These are phyloP conservation scores for Drosophila multiciliata DNA, from an alignment of 2,888 invertebrate genomes.

Conservation along the genomic window DNA sequence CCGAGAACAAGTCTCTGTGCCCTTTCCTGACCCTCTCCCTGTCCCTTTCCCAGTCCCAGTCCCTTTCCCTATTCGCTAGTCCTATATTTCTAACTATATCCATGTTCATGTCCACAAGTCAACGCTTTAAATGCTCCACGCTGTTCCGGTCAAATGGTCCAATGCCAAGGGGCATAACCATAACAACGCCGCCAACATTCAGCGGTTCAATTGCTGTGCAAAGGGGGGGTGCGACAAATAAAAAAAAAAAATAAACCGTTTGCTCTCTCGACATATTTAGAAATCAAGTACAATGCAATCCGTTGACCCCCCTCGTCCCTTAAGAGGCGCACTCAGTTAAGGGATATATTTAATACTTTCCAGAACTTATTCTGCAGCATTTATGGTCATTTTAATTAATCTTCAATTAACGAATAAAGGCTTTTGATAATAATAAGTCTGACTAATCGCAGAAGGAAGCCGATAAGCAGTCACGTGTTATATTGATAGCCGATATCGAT, in stretches of 20 bases:
- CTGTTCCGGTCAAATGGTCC: slow-evolving; percentile 73
- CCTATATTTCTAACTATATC: slow-evolving; percentile 3
- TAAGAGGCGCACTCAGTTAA: not conserved
- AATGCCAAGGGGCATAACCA: slow-evolving; percentile 75
- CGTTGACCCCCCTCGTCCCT: not conserved
- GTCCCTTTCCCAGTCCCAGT: not conserved
- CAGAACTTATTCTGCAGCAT: not conserved
- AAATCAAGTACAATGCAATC: slow-evolving; percentile 41
- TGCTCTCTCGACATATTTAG: slow-evolving; percentile 23
- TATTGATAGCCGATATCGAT: slow-evolving; percentile 28
- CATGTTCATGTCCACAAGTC: slow-evolving; percentile 42
- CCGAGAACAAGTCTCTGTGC: slow-evolving; percentile 32
- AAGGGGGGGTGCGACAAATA: not conserved
- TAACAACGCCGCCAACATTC: slow-evolving; percentile 64
- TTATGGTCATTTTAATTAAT: not conserved
- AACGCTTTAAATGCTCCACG: slow-evolving; percentile 71
- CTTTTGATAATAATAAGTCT: not conserved
- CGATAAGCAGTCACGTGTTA: slow-evolving; percentile 43
- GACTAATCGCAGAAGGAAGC: slow-evolving; percentile 3
- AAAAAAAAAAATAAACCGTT: slow-evolving; percentile 28
- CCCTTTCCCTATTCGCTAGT: not conserved
- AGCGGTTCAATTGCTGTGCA: slow-evolving; percentile 11
- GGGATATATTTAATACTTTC: not conserved
- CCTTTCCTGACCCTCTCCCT: not conserved
- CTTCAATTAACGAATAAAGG: not conserved